Evolutionary conservation across 2,888 invertebrate species (phyloP), one percentile per base, ranked within the genome.

Genomic region (Axea sp.): DNA sequence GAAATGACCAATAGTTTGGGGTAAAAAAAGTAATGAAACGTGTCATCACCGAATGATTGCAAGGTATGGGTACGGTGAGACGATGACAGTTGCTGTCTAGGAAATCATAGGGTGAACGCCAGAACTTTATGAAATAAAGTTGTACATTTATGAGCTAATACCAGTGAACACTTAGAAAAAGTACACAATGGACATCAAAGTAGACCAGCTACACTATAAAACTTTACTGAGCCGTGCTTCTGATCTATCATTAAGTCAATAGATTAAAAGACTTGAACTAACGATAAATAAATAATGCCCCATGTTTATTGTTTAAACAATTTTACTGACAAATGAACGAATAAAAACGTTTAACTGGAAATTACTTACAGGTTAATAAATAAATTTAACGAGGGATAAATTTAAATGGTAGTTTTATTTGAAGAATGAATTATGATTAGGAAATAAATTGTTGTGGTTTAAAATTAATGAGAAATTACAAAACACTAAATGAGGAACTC

Each of bases 181-280:
- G 57, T 55, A 73, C 53, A 67, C 60, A 60, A 67, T 49, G 6
- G 31, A 51, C 59, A 53, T 65, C 59, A 31, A 65, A 65, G 49
- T 73, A 65, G 72, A 72, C 59, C 72, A 72, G 59, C 59, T 31
- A 59, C 43, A 9, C 57, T 53, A 65, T 65, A 53, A 65, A 65
- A 65, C 57, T 59, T 72, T 65, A 8, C 39, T 17, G 19, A 57
- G 14, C n/a, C 5, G 41, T 49, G 12, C n/a, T 24, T 28, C 6
- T 26, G 5, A 3, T 24, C 49, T 65, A 59, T 65, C 43, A 65
- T 72, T 51, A 47, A 35, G 47, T 65, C 72, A 72, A 72, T 65
- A 65, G 72, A 72, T 72, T 72, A 59, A 59, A 65, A 53, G 59
- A 39, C 22, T 3, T 1, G 22, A 37, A 1, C 22, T 4, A 2